These are phyloP conservation scores for Nemoura dubitans DNA, from an alignment of 2,888 invertebrate genomes.

Conservation along the genomic window DNA sequence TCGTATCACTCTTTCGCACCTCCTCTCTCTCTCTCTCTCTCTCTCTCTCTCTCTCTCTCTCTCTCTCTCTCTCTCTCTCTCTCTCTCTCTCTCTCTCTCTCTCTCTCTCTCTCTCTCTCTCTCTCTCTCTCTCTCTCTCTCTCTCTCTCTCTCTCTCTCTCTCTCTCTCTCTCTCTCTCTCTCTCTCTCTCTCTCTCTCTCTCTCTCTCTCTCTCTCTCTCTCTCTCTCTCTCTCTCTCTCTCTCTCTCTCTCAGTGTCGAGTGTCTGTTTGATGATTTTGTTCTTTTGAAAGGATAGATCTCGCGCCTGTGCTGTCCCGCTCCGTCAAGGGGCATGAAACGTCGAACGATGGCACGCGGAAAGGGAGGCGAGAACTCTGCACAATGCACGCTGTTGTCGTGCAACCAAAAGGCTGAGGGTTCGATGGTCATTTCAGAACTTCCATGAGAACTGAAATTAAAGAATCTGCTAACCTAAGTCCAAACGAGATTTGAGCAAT, in stretches of 20 bases:
- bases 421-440: too few species aligned
- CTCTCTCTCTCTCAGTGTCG: neutral
- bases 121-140: neutral
- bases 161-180: conserved; percentile 21
- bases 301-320: neutral
- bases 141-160: conserved; percentile 38
- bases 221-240: conserved; percentile 35
- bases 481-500: too few species aligned
- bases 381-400: too few species aligned
- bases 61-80: too few species aligned
- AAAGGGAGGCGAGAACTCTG: neutral
- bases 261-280: neutral
- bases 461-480: too few species aligned
- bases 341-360: neutral
- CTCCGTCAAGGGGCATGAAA: neutral
- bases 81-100: conserved; percentile 38
- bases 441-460: too few species aligned
- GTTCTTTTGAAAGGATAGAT: neutral
- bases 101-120: conserved; percentile 35
- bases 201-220: conserved; percentile 37
- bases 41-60: conserved; percentile 40
- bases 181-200: conserved; percentile 23
- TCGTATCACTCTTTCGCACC: conserved; percentile 32
- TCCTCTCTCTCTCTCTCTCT: conserved; percentile 35
- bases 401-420: too few species aligned